A percentile compares a stretch with the other conserved stretches of the same genome.
phyloP scores from a whole-genome alignment of 2,888 invertebrate species.

The Catonia carolina region DNA sequence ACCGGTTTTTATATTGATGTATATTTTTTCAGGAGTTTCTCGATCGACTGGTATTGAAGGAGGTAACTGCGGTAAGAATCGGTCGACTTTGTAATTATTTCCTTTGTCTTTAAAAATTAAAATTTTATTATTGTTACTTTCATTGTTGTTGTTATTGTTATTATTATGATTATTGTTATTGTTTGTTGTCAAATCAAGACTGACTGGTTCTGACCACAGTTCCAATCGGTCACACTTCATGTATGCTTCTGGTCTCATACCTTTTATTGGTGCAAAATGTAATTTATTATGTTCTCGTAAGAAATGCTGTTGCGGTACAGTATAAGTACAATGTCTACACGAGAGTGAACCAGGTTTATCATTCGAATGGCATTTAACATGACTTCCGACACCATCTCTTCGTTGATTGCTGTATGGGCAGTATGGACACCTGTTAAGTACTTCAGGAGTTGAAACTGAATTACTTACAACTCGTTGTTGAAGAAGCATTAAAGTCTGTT shows the following conservation, averaged over 20 bases:
- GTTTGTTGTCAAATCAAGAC: constrained; percentile 33
- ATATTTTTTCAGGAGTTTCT: constrained; percentile 26
- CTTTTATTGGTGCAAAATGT: constrained; percentile 60
- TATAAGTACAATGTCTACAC: constrained; percentile 78
- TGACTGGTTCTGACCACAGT: constrained; percentile 49
- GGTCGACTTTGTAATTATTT: constrained; percentile 21
- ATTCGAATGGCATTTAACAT: constrained; percentile 64
- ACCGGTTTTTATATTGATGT: constrained; percentile 30
- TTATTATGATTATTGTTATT: too few species aligned
- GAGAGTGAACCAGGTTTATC: constrained; percentile 56
- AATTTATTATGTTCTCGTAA: constrained; percentile 72
- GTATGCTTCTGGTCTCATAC: constrained; percentile 52
- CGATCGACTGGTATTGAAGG: constrained; percentile 8
- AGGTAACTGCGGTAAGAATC: constrained; percentile 27
- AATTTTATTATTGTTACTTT: constrained; percentile 29
- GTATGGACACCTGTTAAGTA: constrained; percentile 60
- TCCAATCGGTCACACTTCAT: constrained; percentile 55
- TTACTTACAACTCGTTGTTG: constrained; percentile 47
- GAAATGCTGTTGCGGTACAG: constrained; percentile 64
- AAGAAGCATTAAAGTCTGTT: constrained; percentile 54
- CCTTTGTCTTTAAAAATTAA: constrained; percentile 37
- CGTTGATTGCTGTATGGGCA: constrained; percentile 75
- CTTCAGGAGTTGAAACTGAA: constrained; percentile 51
- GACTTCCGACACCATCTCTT: constrained; percentile 65
- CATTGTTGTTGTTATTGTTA: constrained; percentile 17